Evolutionary conservation across 2,113 vertebrate species (phyloP).

Genomic region (Calyptommatus sinebrachiatus): DNA sequence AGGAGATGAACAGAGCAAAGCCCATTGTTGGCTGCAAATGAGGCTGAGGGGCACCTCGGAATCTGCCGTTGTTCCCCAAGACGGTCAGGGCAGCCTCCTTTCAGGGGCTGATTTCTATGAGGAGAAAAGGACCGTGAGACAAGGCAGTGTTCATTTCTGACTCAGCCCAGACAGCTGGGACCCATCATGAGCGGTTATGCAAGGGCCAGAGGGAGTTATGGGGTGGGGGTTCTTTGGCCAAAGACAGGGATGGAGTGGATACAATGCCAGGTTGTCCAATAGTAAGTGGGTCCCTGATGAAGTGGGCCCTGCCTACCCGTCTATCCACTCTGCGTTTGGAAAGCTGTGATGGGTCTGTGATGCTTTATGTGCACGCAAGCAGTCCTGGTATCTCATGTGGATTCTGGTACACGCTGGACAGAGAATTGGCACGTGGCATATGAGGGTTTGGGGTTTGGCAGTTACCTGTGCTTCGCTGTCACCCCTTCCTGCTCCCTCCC

Average conservation of each 20-base stretch:
- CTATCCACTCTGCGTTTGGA: too few species aligned
- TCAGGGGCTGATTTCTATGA: constrained; percentile 65
- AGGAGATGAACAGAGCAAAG: constrained; percentile 50
- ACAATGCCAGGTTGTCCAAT: too few species aligned
- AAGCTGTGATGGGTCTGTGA: too few species aligned
- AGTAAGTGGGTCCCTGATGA: too few species aligned
- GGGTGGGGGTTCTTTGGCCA: background rate
- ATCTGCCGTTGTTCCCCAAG: constrained; percentile 53
- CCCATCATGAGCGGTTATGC: constrained; percentile 29
- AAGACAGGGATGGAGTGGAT: too few species aligned
- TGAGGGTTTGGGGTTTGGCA: too few species aligned
- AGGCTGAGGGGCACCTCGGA: constrained; percentile 61
- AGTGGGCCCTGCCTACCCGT: too few species aligned
- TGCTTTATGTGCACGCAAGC: too few species aligned
- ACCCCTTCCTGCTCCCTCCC: too few species aligned
- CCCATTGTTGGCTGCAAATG: constrained; percentile 62
- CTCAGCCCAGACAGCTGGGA: constrained; percentile 41
- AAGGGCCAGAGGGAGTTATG: background rate
- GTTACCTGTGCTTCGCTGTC: background rate
- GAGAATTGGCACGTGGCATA: too few species aligned
- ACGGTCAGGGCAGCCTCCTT: constrained; percentile 53
- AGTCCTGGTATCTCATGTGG: too few species aligned
- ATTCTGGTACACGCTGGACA: too few species aligned
- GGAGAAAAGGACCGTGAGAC: constrained; percentile 38
- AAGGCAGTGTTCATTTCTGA: constrained; percentile 27